Evolutionary conservation across 2,113 vertebrate species (phyloP).

Genomic region (Philantomba maxwellii): DNA sequence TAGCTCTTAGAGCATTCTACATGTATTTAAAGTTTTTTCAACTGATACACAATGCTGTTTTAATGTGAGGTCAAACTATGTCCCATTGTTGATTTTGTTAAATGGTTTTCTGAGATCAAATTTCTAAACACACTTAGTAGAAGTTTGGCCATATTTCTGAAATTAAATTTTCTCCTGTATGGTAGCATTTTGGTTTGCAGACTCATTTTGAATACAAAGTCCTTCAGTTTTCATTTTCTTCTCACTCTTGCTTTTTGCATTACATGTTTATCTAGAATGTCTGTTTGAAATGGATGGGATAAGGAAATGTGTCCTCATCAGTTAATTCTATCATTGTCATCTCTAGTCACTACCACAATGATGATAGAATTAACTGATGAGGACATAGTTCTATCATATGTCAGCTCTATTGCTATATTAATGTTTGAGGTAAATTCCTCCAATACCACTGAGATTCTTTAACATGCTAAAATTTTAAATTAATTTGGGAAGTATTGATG

Average conservation of each 20-base stretch:
- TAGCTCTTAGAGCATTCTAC: neutral
- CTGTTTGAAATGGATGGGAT: neutral
- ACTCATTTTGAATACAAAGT: neutral
- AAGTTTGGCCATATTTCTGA: neutral
- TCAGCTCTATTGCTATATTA: neutral
- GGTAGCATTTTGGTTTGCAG: neutral
- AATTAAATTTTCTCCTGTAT: neutral
- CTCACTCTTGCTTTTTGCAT: neutral
- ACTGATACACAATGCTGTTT: neutral
- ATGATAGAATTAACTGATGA: neutral
- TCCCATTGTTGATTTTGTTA: neutral
- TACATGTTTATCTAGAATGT: neutral
- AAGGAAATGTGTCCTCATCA: neutral
- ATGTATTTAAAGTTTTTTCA: neutral
- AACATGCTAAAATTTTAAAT: neutral
- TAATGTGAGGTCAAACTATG: neutral
- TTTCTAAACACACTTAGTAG: neutral
- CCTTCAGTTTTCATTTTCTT: neutral
- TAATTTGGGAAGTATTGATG: neutral
- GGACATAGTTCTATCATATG: neutral
- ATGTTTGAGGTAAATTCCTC: neutral
- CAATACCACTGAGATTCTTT: neutral
- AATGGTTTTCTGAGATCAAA: neutral
- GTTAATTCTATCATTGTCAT: neutral
- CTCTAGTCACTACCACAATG: neutral